Conservation (phyloP, 2,797 vertebrate genomes). For the Melopsittacus undulatus region DNA sequence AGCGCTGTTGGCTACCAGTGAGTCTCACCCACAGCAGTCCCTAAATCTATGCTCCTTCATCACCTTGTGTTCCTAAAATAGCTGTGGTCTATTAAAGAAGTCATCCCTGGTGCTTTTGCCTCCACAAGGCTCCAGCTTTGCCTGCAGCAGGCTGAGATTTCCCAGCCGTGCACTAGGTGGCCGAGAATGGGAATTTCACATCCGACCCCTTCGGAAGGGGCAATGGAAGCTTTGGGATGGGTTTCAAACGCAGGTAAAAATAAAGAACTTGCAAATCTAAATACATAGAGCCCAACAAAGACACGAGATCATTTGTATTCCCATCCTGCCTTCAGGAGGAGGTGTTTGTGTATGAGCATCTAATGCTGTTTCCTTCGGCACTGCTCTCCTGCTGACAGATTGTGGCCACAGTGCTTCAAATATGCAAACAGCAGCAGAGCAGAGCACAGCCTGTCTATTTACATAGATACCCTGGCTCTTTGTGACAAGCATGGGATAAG, state of each 20-base stretch:
- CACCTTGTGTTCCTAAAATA: not conserved
- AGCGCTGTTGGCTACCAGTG: fast-evolving
- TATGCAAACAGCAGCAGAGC: not conserved
- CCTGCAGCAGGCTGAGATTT: not conserved
- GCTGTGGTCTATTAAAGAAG: not conserved
- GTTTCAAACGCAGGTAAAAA: not conserved
- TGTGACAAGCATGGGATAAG: fast-evolving
- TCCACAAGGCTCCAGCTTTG: not conserved
- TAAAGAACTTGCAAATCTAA: not conserved
- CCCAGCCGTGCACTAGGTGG: slow-evolving; percentile 54
- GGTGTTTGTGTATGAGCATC: not conserved
- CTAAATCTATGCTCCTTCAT: not conserved
- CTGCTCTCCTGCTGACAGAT: not conserved
- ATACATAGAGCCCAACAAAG: not conserved
- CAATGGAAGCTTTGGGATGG: not conserved
- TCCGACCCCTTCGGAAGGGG: not conserved
- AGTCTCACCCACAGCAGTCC: not conserved
- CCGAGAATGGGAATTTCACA: not conserved
- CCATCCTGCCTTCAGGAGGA: not conserved
- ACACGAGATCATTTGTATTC: not conserved
- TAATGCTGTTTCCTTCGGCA: not conserved
- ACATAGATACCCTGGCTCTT: not conserved
- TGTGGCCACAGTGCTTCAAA: not conserved
- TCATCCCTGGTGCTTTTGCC: not conserved
- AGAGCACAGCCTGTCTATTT: not conserved